A percentile compares a stretch with the other conserved stretches of the same genome.
These are phyloP conservation scores for Microtus oregoni DNA, from an alignment of 2,113 vertebrate species.

Conservation along the genomic window DNA sequence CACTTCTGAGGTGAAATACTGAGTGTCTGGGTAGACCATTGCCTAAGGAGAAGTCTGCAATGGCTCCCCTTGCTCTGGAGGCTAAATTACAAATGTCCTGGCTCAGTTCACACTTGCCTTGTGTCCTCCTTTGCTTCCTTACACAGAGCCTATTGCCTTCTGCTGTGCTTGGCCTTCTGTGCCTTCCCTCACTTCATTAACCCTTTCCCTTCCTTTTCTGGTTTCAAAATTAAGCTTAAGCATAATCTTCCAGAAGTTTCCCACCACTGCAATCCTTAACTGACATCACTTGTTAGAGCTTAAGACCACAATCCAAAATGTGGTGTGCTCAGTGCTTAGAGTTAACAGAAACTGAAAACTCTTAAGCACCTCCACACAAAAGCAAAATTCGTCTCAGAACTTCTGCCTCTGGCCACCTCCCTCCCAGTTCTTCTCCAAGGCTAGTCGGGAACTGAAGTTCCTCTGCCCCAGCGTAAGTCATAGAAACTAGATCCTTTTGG, in stretches of 20 bases:
- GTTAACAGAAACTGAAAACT: too few species aligned
- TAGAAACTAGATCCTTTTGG: background rate
- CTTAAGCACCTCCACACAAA: background rate
- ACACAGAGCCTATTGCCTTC: background rate
- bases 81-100: background rate
- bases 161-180: background rate
- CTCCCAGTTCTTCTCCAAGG: background rate
- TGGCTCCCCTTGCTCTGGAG: background rate
- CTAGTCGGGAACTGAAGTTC: background rate
- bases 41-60: background rate
- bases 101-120: background rate
- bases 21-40: background rate
- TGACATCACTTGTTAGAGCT: background rate
- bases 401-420: background rate
- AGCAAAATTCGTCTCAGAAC: background rate
- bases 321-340: background rate
- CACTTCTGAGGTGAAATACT: background rate
- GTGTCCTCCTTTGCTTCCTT: background rate
- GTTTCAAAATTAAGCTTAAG: background rate
- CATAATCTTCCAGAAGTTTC: background rate
- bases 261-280: background rate
- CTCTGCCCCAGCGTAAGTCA: background rate
- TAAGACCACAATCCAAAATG: background rate
- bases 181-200: background rate
- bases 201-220: background rate